Evolutionary conservation across 1,140 invertebrate genomes (phyloP).

Genomic region (Drosophila baimaii): DNA sequence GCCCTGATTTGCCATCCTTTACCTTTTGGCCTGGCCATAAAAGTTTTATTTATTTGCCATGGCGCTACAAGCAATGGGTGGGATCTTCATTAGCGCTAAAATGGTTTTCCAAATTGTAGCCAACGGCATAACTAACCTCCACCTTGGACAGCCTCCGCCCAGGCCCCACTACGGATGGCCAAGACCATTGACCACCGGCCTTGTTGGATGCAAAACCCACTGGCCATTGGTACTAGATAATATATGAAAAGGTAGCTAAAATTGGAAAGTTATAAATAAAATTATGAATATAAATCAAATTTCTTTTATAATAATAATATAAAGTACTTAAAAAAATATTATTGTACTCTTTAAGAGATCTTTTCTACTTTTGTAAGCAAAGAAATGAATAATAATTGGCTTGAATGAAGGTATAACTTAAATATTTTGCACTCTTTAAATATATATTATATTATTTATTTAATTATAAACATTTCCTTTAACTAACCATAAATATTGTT

Average conservation of each 20-base stretch:
- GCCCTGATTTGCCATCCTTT: constrained; percentile 2
- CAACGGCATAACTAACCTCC: constrained; percentile 22
- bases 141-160: constrained; percentile 28
- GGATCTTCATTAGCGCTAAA: constrained; percentile 75
- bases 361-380: neutral
- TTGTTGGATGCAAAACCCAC: neutral
- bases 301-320: neutral
- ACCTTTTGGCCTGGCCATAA: constrained; percentile 30
- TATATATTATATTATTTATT: neutral
- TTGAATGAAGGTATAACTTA: neutral
- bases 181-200: constrained; percentile 17
- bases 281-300: too few species aligned
- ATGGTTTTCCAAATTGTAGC: constrained; percentile 63
- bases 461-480: neutral
- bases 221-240: too few species aligned
- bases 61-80: constrained; percentile 78
- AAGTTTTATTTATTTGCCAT: constrained; percentile 57
- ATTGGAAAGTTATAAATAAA: too few species aligned
- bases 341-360: too few species aligned
- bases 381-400: neutral
- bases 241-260: neutral
- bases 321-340: too few species aligned
- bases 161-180: constrained; percentile 3
- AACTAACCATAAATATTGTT: neutral
- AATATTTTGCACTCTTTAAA: neutral